phyloP scores from a whole-genome alignment of 2,113 vertebrate genomes.

The Daboia siamensis region DNA sequence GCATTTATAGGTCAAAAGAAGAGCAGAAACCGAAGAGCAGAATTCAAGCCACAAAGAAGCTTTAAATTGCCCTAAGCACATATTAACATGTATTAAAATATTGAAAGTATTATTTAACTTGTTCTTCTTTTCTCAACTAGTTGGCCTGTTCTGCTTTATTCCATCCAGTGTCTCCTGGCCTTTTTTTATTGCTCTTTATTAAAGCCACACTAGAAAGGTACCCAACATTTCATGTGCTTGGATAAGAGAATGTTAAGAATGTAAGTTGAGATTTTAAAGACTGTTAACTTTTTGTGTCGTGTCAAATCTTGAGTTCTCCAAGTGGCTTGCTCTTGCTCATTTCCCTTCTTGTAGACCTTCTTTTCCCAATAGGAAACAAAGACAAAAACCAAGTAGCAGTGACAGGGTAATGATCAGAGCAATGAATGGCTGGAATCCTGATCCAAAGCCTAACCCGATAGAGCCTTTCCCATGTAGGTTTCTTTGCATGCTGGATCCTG shows the following conservation, averaged over 20 bases:
- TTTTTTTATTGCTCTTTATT: background rate
- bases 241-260: background rate
- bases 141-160: background rate
- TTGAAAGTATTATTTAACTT: background rate
- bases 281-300: background rate
- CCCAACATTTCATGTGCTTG: background rate
- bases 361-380: background rate
- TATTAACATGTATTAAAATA: background rate
- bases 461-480: background rate
- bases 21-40: background rate
- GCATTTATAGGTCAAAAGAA: background rate
- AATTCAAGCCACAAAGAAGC: background rate
- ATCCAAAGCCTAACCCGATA: background rate
- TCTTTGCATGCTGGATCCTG: background rate
- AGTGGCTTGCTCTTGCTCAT: background rate
- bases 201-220: background rate
- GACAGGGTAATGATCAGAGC: too few species aligned
- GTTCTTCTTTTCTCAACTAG: constrained; percentile 15
- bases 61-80: background rate
- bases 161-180: background rate
- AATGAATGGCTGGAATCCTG: background rate
- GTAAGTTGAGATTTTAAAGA: background rate
- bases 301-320: background rate
- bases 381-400: background rate
- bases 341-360: background rate